These are phyloP conservation scores for Homalodisca vitripennis DNA, from an alignment of 1,140 invertebrate species.

Conservation along the genomic window DNA sequence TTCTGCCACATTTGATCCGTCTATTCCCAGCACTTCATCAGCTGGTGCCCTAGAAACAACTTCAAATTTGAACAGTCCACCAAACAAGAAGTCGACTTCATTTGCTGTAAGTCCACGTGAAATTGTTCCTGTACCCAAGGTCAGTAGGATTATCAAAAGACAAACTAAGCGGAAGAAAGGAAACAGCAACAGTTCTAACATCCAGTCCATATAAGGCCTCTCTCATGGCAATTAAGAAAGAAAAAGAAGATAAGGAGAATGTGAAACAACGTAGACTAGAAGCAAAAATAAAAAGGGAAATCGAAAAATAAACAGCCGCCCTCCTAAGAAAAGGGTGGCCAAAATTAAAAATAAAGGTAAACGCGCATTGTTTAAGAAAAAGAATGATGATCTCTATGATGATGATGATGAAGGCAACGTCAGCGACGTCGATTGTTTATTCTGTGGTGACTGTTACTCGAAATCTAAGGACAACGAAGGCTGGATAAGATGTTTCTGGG, in stretches of 20 bases:
- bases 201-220: conserved; percentile 19
- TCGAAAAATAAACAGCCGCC: not conserved
- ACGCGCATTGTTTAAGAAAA: not conserved
- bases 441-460: conserved; percentile 17
- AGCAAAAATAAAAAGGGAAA: not conserved
- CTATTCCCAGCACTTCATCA: not conserved
- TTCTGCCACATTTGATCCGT: not conserved
- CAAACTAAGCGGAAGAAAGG: conserved; percentile 28
- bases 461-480: conserved; percentile 35
- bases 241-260: conserved; percentile 20
- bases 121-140: conserved; percentile 30
- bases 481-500: not conserved
- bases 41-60: not conserved
- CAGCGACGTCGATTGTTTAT: conserved; percentile 24
- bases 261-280: not conserved
- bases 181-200: conserved; percentile 4
- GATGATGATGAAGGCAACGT: not conserved
- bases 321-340: not conserved
- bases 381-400: not conserved
- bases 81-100: not conserved
- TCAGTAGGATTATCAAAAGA: conserved; percentile 36
- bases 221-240: not conserved
- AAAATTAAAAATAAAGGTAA: not conserved
- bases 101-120: conserved; percentile 21
- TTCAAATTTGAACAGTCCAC: not conserved